Conservation (phyloP, 2,797 vertebrate genomes). For the Austrolebias charrua region DNA sequence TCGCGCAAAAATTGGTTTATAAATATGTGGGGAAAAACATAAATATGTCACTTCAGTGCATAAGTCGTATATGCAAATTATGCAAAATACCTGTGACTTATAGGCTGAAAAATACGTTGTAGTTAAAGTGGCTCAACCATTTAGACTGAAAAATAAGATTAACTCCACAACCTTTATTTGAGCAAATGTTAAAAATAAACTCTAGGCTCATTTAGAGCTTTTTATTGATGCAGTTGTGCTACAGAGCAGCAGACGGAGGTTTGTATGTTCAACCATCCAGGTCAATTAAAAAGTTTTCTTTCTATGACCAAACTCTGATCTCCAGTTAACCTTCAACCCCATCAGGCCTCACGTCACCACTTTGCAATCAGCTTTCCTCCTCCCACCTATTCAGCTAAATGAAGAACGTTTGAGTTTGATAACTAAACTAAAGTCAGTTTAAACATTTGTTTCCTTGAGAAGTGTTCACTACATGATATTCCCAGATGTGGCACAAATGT, state of each 20-base stretch:
- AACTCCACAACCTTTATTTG: too few relatives aligned
- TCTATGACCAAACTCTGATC: constrained; percentile 65
- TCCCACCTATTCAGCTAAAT: constrained; percentile 26
- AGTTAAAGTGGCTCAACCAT: too few relatives aligned
- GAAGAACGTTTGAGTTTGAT: constrained; percentile 9
- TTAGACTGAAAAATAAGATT: too few relatives aligned
- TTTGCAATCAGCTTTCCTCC: constrained; percentile 42
- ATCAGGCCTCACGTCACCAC: constrained; percentile 46
- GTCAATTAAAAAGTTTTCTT: constrained; percentile 64
- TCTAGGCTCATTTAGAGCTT: too few relatives aligned
- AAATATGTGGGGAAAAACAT: too few relatives aligned
- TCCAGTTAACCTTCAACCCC: constrained; percentile 55
- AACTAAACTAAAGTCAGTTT: constrained; percentile 24
- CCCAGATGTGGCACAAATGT: constrained; percentile 13
- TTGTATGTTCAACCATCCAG: constrained; percentile 65
- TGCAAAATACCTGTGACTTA: too few relatives aligned
- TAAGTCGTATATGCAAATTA: too few relatives aligned
- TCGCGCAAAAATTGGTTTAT: too few relatives aligned
- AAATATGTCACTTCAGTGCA: too few relatives aligned
- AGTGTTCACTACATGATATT: constrained; percentile 18
- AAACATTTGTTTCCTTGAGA: constrained; percentile 4
- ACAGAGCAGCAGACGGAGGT: constrained; percentile 49
- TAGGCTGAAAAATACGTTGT: too few relatives aligned
- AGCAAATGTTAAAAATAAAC: too few relatives aligned
- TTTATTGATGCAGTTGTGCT: too few relatives aligned